Conservation (phyloP, 2,888 invertebrate genomes). For the Malacosoma neustria region DNA sequence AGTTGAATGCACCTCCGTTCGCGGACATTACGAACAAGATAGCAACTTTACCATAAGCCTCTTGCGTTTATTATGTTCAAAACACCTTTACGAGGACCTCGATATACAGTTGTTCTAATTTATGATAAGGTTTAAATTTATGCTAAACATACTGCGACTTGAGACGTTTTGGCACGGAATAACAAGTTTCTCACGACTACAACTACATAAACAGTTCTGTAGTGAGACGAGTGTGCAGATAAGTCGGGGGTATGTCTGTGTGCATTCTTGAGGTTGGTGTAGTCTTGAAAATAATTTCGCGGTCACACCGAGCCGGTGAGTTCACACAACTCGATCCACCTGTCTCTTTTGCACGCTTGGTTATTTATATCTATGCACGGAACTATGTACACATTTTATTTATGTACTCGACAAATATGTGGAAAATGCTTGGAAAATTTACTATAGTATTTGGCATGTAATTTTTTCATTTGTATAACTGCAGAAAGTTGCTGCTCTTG, state of each 20-base stretch:
- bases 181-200: conserved; percentile 72
- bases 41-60: conserved; percentile 67
- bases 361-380: conserved; percentile 69
- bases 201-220: conserved; percentile 49
- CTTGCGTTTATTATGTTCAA: conserved; percentile 27
- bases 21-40: conserved; percentile 75
- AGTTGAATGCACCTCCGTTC: conserved; percentile 75
- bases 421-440: conserved; percentile 3
- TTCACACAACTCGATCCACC: conserved; percentile 70
- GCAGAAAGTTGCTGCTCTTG: too few relatives aligned
- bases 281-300: conserved; percentile 76
- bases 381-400: conserved; percentile 52
- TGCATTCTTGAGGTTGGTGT: conserved; percentile 60
- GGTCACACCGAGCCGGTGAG: conserved; percentile 67
- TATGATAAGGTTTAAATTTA: conserved; percentile 25
- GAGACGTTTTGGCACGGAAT: conserved; percentile 31
- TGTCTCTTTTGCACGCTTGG: conserved; percentile 69
- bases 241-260: conserved; percentile 29
- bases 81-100: conserved; percentile 34
- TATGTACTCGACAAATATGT: conserved; percentile 19
- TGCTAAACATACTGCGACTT: conserved; percentile 18
- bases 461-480: too few relatives aligned
- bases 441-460: not conserved
- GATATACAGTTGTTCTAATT: conserved; percentile 21
- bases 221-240: conserved; percentile 59